Conservation (phyloP, 2,797 vertebrate species). For the Poecilia picta region DNA sequence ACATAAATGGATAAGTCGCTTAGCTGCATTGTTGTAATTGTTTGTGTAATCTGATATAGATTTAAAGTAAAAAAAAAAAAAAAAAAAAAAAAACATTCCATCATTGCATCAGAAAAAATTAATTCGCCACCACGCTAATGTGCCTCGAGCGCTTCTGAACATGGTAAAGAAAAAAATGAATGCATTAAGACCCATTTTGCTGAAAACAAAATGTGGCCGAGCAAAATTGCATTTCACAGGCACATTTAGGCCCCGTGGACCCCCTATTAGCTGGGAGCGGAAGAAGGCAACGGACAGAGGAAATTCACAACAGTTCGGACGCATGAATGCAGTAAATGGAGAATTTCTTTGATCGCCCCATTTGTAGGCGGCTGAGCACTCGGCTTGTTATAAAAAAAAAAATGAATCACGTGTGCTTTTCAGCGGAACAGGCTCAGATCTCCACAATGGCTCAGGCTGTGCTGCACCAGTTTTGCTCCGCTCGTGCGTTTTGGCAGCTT, state of each 20-base stretch:
- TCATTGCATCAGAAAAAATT: constrained; percentile 26
- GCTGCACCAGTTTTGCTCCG: constrained; percentile 35
- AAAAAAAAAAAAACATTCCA: constrained; percentile 44
- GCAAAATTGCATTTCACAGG: constrained; percentile 42
- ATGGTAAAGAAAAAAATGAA: constrained; percentile 21
- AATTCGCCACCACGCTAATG: constrained; percentile 17
- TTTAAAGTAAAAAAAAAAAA: constrained; percentile 46
- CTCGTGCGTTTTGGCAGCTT: constrained; percentile 55
- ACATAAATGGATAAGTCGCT: constrained; percentile 65
- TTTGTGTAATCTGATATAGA: constrained; percentile 63
- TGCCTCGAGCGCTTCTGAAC: constrained; percentile 20
- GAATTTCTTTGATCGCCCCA: constrained; percentile 46
- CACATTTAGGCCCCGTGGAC: constrained; percentile 18
- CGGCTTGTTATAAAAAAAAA: constrained; percentile 38
- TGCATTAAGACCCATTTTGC: constrained; percentile 16
- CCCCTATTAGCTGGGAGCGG: constrained; percentile 21
- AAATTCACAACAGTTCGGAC: constrained; percentile 16
- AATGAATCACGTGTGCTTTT: constrained; percentile 44
- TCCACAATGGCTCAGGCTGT: constrained; percentile 34
- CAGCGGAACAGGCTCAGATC: constrained; percentile 38
- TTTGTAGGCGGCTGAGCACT: constrained; percentile 47
- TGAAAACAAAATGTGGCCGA: constrained; percentile 36
- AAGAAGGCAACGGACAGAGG: constrained; percentile 20
- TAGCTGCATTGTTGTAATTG: constrained; percentile 56
- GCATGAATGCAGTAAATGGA: constrained; percentile 26